Base-by-base conservation (phyloP, 1,140 invertebrate species). In the Musca domestica region DNA sequence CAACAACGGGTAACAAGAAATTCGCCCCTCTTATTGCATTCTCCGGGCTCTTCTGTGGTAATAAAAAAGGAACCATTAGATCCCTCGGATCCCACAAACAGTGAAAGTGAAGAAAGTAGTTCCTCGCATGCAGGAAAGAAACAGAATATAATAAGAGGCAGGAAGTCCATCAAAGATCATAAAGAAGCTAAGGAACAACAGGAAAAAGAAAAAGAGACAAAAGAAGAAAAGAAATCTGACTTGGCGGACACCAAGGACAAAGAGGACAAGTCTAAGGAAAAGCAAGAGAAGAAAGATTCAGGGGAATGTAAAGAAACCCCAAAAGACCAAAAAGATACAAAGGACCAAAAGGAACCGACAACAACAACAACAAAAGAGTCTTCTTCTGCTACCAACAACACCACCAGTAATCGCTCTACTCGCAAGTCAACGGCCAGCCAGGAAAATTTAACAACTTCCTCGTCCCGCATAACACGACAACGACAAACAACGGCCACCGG, bases 381-480 rank as follows among this genome's bases (percentile, higher is more conserved):
- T 0, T 73, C 70, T 52, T 64, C 72, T 22, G 56, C 67, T 1
- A n/a, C 30, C 69, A 19, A 52, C 76, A 3, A 70, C 71, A 9
- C 68, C 67, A 27, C 71, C 71, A 17, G 72, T 69, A 71, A 80
- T 56, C 74, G 78, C 14, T 69, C 78, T 6, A 80, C 78, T 27
- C 76, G 78, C n/a, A 80, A 80, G 41, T 71, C 78, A 0, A 72
- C 74, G n/a, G 78, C 78, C 20, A 61, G 34, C 19, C 73, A 80
- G 64, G 76, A 80, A 56, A 69, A 56, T 12, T 12, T 41, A 12
- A 12, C 34, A 41, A 63, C 66, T 7, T 70, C 67, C 20, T 78
- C 74, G 23, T 76, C 77, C 3, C 74, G 78, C 5, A 69, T 80
- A 17, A 80, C 78, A 6, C 75, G 78, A 47, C 78, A 80, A 25